Evolutionary conservation across 2,888 invertebrate species (phyloP), one percentile per base, ranked within the genome.

Genomic region (Diaperis boleti): DNA sequence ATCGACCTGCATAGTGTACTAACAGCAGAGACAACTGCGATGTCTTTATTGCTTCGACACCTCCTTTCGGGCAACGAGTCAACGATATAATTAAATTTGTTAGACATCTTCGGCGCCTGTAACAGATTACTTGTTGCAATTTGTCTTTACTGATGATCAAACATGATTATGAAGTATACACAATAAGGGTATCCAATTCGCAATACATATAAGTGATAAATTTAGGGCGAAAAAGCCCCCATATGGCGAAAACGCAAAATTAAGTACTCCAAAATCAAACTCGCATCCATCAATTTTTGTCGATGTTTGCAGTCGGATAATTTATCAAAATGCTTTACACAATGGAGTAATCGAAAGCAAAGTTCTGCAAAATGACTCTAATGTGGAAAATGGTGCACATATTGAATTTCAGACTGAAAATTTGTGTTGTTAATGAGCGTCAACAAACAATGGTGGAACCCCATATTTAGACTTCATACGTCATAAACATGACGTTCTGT

Each of bases 231-330:
- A 31, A 54, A 54, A 54, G n/a, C 14, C 7, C 39, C 52, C 39
- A 14, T 26, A 14, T 31, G 29, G 31, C 11, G 7, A 47, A 61
- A 55, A 56, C 44, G 44, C 33, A 42, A 62, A 62, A 62, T 62
- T 62, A 62, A 62, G 49, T 62, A 31, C 41, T 59, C 31, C 18
- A 47, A 57, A 57, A 57, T 57, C 45, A 57, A 57, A 57, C 45
- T 22, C 54, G 41, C 55, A 56, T 62, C 62, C 49, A 62, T 62
- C 62, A 62, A 41, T 42, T 33, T 39, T 50, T 56, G 42, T 42
- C 62, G 55, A 47, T 50, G 49, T 41, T 54, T 62, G 49, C 62
- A 42, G 42, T 42, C 42, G 33, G 56, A 49, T 62, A 56, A 62
- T 62, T 62, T 50, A 62, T 62, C 62, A 62, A 61, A 60, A 37